Evolutionary conservation across 2,888 invertebrate species (phyloP).

Genomic region (Pherbina coryleti): DNA sequence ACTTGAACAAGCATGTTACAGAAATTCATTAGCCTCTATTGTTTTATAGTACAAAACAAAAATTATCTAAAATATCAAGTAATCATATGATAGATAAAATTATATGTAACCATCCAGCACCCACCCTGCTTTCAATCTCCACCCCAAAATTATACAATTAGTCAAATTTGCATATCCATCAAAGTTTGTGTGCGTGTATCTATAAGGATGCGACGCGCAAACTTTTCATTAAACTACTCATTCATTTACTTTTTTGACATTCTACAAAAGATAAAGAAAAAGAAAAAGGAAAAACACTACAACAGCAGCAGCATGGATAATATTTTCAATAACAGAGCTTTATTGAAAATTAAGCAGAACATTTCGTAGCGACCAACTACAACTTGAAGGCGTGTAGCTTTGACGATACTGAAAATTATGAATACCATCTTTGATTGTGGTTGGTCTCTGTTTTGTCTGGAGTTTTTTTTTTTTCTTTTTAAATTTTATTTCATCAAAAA

Average conservation of each 20-base stretch:
- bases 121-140: neutral
- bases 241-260: constrained; percentile 16
- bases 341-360: neutral
- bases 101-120: neutral
- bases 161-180: constrained; percentile 34
- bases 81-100: too few relatives aligned
- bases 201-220: constrained; percentile 27
- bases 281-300: neutral
- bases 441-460: constrained; percentile 13
- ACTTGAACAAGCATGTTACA: too few relatives aligned
- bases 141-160: constrained; percentile 31
- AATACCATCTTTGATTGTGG: constrained; percentile 3
- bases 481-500: neutral
- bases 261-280: neutral
- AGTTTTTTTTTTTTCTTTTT: neutral
- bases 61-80: too few relatives aligned
- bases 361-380: neutral
- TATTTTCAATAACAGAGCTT: constrained; percentile 9
- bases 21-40: too few relatives aligned
- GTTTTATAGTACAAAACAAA: too few relatives aligned
- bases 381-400: neutral
- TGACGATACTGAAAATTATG: constrained; percentile 7
- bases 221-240: constrained; percentile 10
- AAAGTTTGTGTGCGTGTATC: neutral
- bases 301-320: neutral